Evolutionary conservation across 2,113 vertebrate species (phyloP), one percentile per base, ranked within the genome.

Genomic region (Pedionomus torquatus): DNA sequence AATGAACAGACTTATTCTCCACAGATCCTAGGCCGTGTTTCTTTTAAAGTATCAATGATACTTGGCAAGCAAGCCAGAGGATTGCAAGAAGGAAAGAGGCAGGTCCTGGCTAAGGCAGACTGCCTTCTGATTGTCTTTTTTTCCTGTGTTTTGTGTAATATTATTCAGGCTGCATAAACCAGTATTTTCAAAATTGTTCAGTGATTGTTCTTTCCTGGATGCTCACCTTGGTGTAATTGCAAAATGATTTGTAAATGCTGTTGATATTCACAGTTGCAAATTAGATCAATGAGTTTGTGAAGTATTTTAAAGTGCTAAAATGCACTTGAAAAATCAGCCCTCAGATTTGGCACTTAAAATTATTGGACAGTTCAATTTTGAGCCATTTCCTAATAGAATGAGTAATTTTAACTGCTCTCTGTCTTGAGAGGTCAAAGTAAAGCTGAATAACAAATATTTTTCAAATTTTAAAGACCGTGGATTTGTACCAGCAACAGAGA

Each of bases 401-500:
- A 75, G 58, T 76, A 63, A 57, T 85, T 95, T 68, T 96, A 96
- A 37, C 58, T 93, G 51, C 52, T 81, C 35, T 92, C 37, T 91
- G 20, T 91, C 31, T 96, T 92, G 75, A 90, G 97, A 81, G 57
- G 46, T 96, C 84, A 70, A 39, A 92, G 75, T 96, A 74, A 94
- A 90, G 87, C 46, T 96, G 76, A 90, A 57, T 97, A 97, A 95
- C 81, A 86, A 87, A 37, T 93, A 51, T 94, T 92, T 93, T 95
- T 95, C 89, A 84, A 91, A 97, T 98, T 97, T 98, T 98, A 94
- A 98, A 99, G 99, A 99, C 97, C 99, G 97, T 76, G 98, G 97
- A 81, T 98, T 98, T 96, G 92, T 99, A 87, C 94, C 98, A 66
- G 85, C 97, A 80, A 98, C 99, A 75, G 99, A 99, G 94, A 99